phyloP scores from a whole-genome alignment of 2,797 vertebrate species.

The Florisuga fusca region DNA sequence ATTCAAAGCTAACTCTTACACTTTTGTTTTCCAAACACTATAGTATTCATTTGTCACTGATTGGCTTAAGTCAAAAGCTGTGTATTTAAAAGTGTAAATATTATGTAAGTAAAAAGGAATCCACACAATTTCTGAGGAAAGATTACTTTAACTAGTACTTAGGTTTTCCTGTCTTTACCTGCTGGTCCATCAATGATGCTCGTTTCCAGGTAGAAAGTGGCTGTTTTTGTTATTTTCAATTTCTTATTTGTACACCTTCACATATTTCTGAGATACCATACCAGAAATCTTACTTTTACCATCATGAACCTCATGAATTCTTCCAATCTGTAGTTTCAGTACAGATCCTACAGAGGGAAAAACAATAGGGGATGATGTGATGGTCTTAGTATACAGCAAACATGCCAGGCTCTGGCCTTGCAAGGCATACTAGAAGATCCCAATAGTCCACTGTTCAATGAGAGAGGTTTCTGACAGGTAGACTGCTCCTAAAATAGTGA shows the following conservation, averaged over 20 bases:
- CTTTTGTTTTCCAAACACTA: background rate
- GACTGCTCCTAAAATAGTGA: background rate
- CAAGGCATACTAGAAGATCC: background rate
- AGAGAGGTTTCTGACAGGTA: background rate
- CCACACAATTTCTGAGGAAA: background rate
- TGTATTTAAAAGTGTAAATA: background rate
- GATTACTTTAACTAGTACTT: background rate
- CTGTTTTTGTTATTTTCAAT: background rate
- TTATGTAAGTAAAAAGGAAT: fast-evolving
- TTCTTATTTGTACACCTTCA: background rate
- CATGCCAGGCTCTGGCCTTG: background rate
- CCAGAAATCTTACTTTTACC: background rate
- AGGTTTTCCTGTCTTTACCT: background rate
- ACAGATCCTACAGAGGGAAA: background rate
- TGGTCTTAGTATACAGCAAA: background rate
- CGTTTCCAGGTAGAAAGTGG: background rate
- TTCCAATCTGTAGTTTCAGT: background rate
- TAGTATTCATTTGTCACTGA: background rate
- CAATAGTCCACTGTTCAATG: background rate
- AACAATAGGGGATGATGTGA: background rate
- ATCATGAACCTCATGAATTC: background rate
- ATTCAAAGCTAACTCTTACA: background rate
- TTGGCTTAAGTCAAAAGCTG: background rate
- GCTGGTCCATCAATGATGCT: background rate
- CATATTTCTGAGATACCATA: background rate